Percentiles rank a stretch among this genome's conserved stretches.
Conservation (phyloP, 2,888 invertebrate species). For the Stenchaetothrips biformis region DNA sequence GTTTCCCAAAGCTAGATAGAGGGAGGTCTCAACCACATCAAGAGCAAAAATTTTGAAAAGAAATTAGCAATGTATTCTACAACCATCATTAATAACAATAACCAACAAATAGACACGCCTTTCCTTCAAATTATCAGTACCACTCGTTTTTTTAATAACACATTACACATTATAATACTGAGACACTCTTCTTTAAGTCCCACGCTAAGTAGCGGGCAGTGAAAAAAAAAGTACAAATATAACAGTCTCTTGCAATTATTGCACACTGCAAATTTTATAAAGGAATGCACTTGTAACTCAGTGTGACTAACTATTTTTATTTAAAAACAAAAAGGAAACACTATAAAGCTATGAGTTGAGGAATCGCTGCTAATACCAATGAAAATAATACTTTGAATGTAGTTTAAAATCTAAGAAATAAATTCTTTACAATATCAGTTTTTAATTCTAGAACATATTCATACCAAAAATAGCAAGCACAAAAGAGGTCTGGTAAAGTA, state of each 20-base stretch:
- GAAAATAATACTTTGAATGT: neutral
- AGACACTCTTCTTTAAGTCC: neutral
- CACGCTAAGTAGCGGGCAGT: neutral
- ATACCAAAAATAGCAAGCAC: constrained; percentile 23
- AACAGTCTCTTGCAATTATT: constrained; percentile 13
- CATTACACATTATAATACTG: neutral
- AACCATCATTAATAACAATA: neutral
- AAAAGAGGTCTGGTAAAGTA: neutral
- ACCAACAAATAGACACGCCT: neutral
- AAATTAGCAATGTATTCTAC: neutral
- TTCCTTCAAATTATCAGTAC: too few relatives aligned
- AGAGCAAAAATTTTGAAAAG: neutral
- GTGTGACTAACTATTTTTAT: neutral
- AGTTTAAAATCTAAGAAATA: neutral
- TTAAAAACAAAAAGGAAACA: neutral
- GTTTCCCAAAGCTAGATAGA: neutral
- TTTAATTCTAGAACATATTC: neutral
- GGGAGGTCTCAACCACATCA: neutral
- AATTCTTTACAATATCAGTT: neutral
- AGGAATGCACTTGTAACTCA: neutral
- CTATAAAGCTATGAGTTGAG: neutral
- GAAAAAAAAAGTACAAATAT: neutral
- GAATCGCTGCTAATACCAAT: neutral
- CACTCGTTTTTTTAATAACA: too few relatives aligned
- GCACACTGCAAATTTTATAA: neutral